Base-by-base conservation (phyloP, 2,113 vertebrate genomes). In the Garra rufa region DNA sequence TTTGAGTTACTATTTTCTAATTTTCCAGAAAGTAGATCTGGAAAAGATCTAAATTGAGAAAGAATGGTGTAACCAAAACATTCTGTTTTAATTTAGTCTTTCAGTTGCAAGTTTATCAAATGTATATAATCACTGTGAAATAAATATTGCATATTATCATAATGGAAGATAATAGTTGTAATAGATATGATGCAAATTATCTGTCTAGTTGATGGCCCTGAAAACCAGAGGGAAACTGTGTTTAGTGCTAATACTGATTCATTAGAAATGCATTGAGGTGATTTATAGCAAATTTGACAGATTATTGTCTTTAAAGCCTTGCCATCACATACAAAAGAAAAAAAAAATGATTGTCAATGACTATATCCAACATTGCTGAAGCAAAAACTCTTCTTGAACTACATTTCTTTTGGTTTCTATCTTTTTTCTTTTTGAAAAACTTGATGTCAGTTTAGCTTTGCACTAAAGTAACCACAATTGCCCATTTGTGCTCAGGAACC, bases 1-100 rank as follows among this genome's bases (percentile, higher is more conserved):
- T 82, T 84, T 59, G 34, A 89, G 84, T 55, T 81, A 85, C 85
- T 85, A 85, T 83, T 34, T 26, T 75, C 65, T 84, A 85, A 87
- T 86, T 76, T 69, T 83, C 61, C 78, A 81, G n/a, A n/a, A n/a
- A n/a, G n/a, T n/a, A n/a, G n/a, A n/a, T n/a, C n/a, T 85, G 76
- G n/a, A n/a, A n/a, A 52, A 86, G 79, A 41, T 30, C 73, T 81
- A 83, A 86, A 86, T 85, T 65, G 48, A 69, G 26, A 83, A 80
- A 63, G 77, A 82, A 83, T 74, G 48, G 69, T 80, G 52, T 70
- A 34, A 77, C 70, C 38, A 86, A 7, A 70, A 38, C 57, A 26
- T 26, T 76, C 77, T 43, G 78, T 57, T 63, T 79, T 13, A 26
- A 50, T 61, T 74, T 26, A 21, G 28, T 81, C n/a, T n/a, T n/a